phyloP scores from a whole-genome alignment of 1,140 invertebrate genomes.

The Batillaria attramentaria region DNA sequence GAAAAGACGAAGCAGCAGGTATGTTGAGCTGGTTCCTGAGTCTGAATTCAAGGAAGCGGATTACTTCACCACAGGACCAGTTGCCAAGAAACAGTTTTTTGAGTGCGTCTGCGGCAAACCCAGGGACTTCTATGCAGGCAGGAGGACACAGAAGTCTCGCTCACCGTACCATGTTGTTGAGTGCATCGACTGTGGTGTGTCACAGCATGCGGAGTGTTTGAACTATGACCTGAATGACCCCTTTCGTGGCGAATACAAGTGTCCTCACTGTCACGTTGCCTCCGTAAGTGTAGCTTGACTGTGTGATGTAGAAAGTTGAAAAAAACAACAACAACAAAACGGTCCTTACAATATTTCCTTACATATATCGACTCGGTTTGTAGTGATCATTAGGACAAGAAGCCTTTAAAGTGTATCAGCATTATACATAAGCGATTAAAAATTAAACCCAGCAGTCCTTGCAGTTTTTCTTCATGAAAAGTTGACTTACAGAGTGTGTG shows the following conservation, averaged over 20 bases:
- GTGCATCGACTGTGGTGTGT: constrained; percentile 76
- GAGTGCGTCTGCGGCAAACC: constrained; percentile 66
- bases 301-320: neutral
- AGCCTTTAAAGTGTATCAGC: too few relatives aligned
- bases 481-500: too few relatives aligned
- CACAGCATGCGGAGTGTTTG: constrained; percentile 79
- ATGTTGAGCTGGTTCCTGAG: too few relatives aligned
- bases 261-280: constrained; percentile 79
- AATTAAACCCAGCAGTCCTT: too few relatives aligned
- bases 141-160: constrained; percentile 17
- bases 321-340: too few relatives aligned
- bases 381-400: too few relatives aligned
- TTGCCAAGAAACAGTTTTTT: constrained; percentile 46
- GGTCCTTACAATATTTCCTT: too few relatives aligned
- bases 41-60: too few relatives aligned
- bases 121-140: constrained; percentile 29
- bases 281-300: constrained; percentile 53
- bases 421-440: too few relatives aligned
- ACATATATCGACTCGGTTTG: too few relatives aligned
- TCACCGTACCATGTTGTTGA: constrained; percentile 60
- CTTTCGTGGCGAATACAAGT: constrained; percentile 72
- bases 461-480: too few relatives aligned
- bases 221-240: constrained; percentile 72
- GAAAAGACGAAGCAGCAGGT: neutral
- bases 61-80: too few relatives aligned